Conservation (phyloP, 2,797 vertebrate species). For the Pangasius mekongensis region DNA sequence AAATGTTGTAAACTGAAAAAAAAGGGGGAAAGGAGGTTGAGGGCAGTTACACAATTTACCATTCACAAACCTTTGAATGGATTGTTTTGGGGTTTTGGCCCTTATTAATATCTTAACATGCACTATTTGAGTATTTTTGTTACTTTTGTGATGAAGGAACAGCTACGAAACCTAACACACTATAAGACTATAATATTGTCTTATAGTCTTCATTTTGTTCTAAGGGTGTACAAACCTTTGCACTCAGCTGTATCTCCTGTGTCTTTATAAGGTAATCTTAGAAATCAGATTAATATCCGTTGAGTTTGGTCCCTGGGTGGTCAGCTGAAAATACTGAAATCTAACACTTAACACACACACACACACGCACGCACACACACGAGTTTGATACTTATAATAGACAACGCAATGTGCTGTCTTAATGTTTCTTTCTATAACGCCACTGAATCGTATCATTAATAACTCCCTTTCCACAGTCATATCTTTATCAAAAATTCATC, state of each 20-base stretch:
- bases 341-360: slow-evolving; percentile 47
- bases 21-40: neutral
- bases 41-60: neutral
- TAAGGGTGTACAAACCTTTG: neutral
- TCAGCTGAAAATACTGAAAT: slow-evolving; percentile 56
- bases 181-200: neutral
- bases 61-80: too few relatives aligned
- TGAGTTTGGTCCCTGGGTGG: slow-evolving; percentile 57
- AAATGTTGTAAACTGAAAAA: neutral
- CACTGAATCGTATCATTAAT: slow-evolving; percentile 64
- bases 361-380: slow-evolving; percentile 43
- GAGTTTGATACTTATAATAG: slow-evolving; percentile 68
- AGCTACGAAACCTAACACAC: neutral
- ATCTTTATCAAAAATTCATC: slow-evolving; percentile 65
- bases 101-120: neutral
- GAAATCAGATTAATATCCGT: neutral
- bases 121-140: neutral
- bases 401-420: slow-evolving; percentile 64
- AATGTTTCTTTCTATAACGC: slow-evolving; percentile 54
- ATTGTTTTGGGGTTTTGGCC: neutral
- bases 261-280: neutral
- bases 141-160: too few relatives aligned
- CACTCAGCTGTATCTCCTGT: neutral
- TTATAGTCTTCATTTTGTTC: too few relatives aligned
- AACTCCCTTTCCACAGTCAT: slow-evolving; percentile 46